Conservation (phyloP, 2,888 invertebrate species). For the Metallyticus violacea region DNA sequence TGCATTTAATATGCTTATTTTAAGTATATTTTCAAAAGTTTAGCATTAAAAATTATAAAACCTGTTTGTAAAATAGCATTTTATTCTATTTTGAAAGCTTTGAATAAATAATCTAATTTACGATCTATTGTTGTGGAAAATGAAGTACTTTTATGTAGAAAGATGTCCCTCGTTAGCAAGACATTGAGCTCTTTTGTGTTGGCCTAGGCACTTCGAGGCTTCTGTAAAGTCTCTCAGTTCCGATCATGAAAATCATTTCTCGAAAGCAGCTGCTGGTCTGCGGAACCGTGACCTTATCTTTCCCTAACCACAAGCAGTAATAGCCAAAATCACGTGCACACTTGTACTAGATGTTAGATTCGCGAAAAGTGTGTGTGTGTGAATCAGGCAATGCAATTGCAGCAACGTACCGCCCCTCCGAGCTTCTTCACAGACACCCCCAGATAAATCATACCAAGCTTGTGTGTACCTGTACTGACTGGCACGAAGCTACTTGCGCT, state of each 20-base stretch:
- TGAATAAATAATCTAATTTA: too few relatives aligned
- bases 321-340: not conserved
- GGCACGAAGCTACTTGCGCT: slow-evolving; percentile 9
- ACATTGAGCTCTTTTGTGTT: not conserved
- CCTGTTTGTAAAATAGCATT: too few relatives aligned
- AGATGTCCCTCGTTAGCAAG: too few relatives aligned
- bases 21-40: too few relatives aligned
- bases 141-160: too few relatives aligned
- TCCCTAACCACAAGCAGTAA: too few relatives aligned
- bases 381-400: slow-evolving; percentile 9
- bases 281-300: not conserved
- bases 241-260: not conserved
- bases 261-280: not conserved
- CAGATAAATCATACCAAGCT: slow-evolving; percentile 27
- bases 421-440: not conserved
- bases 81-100: too few relatives aligned
- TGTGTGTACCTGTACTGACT: slow-evolving; percentile 3
- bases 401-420: not conserved
- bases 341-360: not conserved
- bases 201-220: not conserved
- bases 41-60: too few relatives aligned
- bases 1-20: too few relatives aligned
- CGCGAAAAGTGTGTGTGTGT: slow-evolving; percentile 1
- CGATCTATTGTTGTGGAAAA: too few relatives aligned
- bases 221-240: not conserved